phyloP scores from a whole-genome alignment of 1,140 invertebrate genomes.

The Microplitis mediator region DNA sequence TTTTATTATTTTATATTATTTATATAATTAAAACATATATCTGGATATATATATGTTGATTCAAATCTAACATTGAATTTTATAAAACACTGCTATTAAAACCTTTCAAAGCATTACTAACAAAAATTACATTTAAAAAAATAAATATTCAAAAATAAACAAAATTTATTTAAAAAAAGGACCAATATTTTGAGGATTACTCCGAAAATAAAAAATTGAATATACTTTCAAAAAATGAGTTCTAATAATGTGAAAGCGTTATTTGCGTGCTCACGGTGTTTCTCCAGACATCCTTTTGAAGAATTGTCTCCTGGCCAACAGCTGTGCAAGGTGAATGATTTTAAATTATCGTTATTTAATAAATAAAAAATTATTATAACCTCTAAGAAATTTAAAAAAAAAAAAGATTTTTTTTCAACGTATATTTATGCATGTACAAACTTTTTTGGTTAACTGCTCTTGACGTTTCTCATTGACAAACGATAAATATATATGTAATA shows the following conservation, averaged over 20 bases:
- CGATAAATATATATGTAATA: neutral
- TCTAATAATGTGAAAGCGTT: slow-evolving; percentile 66
- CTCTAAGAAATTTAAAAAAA: neutral
- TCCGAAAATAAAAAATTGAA: too few relatives aligned
- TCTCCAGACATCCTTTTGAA: slow-evolving; percentile 92
- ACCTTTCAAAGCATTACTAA: too few relatives aligned
- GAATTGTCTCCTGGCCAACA: slow-evolving; percentile 93
- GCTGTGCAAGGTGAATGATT: slow-evolving; percentile 85
- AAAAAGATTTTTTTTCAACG: neutral
- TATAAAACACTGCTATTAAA: neutral
- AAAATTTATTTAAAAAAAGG: neutral
- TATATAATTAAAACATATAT: neutral
- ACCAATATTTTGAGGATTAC: neutral
- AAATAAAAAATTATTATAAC: neutral
- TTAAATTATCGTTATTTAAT: slow-evolving; percentile 15
- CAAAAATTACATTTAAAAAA: too few relatives aligned
- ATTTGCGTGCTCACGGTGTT: slow-evolving; percentile 95
- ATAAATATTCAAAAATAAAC: too few relatives aligned
- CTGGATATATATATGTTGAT: neutral
- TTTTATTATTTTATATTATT: neutral
- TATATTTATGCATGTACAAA: too few relatives aligned
- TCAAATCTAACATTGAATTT: neutral
- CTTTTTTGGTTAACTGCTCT: neutral
- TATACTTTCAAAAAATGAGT: slow-evolving; percentile 50
- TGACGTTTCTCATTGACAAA: slow-evolving; percentile 1